Evolutionary conservation across 2,888 invertebrate genomes (phyloP).

Genomic region (Drepanosiphum platanoidis): DNA sequence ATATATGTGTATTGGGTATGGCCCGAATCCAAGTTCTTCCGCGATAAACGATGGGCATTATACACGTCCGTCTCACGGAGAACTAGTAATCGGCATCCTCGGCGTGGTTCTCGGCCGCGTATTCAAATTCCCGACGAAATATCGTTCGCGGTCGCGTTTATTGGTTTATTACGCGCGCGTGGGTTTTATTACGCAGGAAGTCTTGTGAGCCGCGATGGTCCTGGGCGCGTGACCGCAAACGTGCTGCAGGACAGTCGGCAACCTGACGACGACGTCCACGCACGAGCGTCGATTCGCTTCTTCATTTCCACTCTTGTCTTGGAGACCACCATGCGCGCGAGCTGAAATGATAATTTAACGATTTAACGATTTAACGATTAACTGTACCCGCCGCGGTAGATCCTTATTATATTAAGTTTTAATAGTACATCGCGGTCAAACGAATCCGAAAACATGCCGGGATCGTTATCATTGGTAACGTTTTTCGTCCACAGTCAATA

Average conservation of each 20-base stretch:
- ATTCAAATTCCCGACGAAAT: constrained; percentile 25
- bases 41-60: background rate
- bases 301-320: background rate
- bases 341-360: background rate
- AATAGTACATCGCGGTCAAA: too few species aligned
- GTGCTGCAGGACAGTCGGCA: background rate
- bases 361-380: too few species aligned
- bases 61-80: constrained; percentile 29
- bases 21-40: background rate
- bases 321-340: background rate
- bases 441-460: background rate
- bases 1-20: background rate
- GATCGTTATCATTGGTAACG: constrained; percentile 1
- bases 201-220: background rate
- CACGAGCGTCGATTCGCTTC: background rate
- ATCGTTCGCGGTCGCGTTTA: constrained; percentile 6
- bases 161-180: background rate
- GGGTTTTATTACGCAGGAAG: constrained; percentile 48
- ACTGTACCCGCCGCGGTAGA: too few species aligned
- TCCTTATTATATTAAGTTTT: background rate
- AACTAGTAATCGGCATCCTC: constrained; percentile 16
- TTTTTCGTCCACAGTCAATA: background rate
- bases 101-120: background rate
- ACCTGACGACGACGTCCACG: background rate
- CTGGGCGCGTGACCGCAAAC: background rate